A percentile compares a stretch with the other conserved stretches of the same genome.
phyloP scores from a whole-genome alignment of 2,797 vertebrate genomes.

The Typhlichthys subterraneus region DNA sequence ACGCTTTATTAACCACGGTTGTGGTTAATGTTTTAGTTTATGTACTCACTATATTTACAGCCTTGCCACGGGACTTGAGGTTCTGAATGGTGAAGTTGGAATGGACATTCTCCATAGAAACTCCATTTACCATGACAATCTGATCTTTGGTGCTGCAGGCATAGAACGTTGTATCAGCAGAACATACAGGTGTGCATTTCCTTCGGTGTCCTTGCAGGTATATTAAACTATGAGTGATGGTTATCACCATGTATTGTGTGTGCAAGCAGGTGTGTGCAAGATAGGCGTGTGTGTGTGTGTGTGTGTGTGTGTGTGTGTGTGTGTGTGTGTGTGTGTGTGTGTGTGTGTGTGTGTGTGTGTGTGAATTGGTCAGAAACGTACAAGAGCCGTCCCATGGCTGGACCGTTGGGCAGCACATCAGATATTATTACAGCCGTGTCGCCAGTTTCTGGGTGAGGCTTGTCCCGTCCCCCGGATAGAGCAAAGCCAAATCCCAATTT shows the following conservation, averaged over 20 bases:
- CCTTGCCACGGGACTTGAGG: slow-evolving; percentile 86
- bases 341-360: too few relatives aligned
- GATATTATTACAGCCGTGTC: slow-evolving; percentile 86
- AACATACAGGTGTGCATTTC: neutral
- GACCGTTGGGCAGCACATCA: slow-evolving; percentile 88
- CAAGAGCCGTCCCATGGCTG: slow-evolving; percentile 87
- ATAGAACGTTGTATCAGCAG: slow-evolving; percentile 11
- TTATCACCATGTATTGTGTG: too few relatives aligned
- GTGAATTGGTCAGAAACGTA: slow-evolving; percentile 70
- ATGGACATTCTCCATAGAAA: slow-evolving; percentile 86
- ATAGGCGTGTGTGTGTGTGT: too few relatives aligned
- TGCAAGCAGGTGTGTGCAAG: neutral
- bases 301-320: too few relatives aligned
- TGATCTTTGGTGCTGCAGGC: slow-evolving; percentile 85
- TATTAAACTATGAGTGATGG: too few relatives aligned
- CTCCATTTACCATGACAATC: slow-evolving; percentile 95
- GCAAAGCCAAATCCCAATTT: slow-evolving; percentile 94
- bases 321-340: too few relatives aligned
- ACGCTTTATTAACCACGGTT: neutral
- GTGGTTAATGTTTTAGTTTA: neutral
- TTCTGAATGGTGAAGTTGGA: slow-evolving; percentile 89
- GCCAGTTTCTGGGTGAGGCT: slow-evolving; percentile 66
- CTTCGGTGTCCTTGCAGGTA: neutral
- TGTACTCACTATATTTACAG: slow-evolving; percentile 87
- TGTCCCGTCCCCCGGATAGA: slow-evolving; percentile 88